Conservation (phyloP, 1,140 invertebrate species). For the Glossosoma conforme region DNA sequence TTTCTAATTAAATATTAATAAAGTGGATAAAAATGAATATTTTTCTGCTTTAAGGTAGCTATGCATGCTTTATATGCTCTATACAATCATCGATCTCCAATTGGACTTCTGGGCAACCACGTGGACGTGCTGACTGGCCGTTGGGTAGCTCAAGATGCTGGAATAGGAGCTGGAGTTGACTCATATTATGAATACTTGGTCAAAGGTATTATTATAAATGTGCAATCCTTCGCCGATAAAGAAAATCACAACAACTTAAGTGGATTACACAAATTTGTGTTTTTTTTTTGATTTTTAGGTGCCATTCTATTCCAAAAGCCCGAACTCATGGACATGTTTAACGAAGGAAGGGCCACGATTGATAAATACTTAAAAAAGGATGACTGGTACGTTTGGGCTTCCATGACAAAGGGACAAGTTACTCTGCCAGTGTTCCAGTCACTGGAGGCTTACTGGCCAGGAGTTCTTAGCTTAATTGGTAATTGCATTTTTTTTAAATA, state of each 20-base stretch:
- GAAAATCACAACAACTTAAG: background rate
- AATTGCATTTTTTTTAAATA: slow-evolving; percentile 24
- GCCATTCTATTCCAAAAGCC: slow-evolving; percentile 75
- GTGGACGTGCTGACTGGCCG: slow-evolving; percentile 91
- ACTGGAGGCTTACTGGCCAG: slow-evolving; percentile 97
- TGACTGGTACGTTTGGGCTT: slow-evolving; percentile 96
- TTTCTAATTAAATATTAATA: background rate
- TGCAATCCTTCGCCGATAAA: background rate
- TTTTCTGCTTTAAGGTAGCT: slow-evolving; percentile 79
- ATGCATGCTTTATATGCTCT: slow-evolving; percentile 86
- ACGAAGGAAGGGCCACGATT: slow-evolving; percentile 75
- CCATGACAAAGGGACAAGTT: slow-evolving; percentile 91
- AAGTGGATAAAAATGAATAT: too few relatives aligned
- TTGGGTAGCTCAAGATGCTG: slow-evolving; percentile 96
- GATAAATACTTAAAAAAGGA: slow-evolving; percentile 87
- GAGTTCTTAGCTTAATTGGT: slow-evolving; percentile 85
- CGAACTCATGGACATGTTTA: slow-evolving; percentile 87
- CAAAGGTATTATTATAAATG: slow-evolving; percentile 60
- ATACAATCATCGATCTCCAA: slow-evolving; percentile 79
- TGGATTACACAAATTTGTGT: background rate
- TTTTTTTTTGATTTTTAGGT: slow-evolving; percentile 39
- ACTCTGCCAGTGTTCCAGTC: slow-evolving; percentile 97
- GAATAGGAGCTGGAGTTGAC: slow-evolving; percentile 91
- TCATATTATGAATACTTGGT: slow-evolving; percentile 99
- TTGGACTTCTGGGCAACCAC: slow-evolving; percentile 94